Conservation (phyloP, 2,113 vertebrate species). For the Dasyornis broadbenti region DNA sequence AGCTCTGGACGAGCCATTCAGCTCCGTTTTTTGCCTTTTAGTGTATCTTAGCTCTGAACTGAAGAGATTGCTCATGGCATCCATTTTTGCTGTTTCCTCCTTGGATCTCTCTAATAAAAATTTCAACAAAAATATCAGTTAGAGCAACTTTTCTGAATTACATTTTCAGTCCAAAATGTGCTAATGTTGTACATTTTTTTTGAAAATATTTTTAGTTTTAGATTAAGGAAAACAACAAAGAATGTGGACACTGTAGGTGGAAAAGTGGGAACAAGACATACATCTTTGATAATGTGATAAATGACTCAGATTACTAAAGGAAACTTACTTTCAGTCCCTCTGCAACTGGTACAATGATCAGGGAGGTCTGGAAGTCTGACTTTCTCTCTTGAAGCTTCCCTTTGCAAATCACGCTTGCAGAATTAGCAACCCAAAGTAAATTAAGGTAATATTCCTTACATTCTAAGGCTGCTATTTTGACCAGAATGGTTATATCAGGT, state of each 20-base stretch:
- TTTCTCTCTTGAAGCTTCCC: not conserved
- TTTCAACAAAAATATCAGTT: not conserved
- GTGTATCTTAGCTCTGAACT: not conserved
- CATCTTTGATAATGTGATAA: not conserved
- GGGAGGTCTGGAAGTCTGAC: not conserved
- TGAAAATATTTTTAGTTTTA: not conserved
- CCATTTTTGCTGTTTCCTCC: not conserved
- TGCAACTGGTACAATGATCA: not conserved
- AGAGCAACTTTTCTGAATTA: not conserved
- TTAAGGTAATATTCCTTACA: not conserved
- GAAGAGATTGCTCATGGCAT: not conserved
- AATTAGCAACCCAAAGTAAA: not conserved
- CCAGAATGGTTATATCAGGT: not conserved
- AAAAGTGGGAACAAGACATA: not conserved
- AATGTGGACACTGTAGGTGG: not conserved
- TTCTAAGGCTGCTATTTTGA: not conserved
- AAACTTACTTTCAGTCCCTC: not conserved
- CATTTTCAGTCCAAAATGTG: not conserved
- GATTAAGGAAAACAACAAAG: not conserved
- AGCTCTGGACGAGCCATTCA: not conserved
- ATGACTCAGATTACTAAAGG: not conserved
- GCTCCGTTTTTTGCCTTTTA: not conserved
- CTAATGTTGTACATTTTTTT: not conserved
- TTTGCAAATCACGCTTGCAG: not conserved
- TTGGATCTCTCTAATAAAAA: not conserved